Evolutionary conservation across 2,113 vertebrate species (phyloP), one percentile per base, ranked within the genome.

Genomic region (Cacatua alba): DNA sequence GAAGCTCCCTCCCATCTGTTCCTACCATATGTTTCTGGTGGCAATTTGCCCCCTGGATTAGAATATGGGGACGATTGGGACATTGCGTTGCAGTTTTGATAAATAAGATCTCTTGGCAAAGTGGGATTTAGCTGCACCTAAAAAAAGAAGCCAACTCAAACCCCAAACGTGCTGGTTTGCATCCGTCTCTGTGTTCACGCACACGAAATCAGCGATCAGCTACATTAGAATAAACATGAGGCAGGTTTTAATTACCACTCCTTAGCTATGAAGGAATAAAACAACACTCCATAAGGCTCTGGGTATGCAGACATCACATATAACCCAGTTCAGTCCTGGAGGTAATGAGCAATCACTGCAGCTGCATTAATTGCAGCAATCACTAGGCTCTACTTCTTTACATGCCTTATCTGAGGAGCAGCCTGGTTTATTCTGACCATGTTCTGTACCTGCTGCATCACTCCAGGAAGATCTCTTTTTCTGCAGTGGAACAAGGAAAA

Each of bases 1-100:
- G 91, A 92, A 91, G 71, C 67, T 94, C 65, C 74, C 82, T 83
- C 82, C 82, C 90, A 92, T 94, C 94, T 90, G 90, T 85, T 91
- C 75, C 33, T 51, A 20, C 90, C 94, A 18, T 94, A 90, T 93
- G 90, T 44, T 91, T 82, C 25, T 44, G 77, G 13, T 46, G 57
- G 43, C 70, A 86, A 25, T 82, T 96, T 64, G 28, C 81, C 82
- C 68, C 7, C 64, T 81, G 92, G 68, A 29, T 55, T 70, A 31
- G 53, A 55, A 44, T 2, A 13, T 37, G 51, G 49, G 35, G 46
- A 57, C 13, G 53, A 14, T 8, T 67, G 77, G 60, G 60, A 43
- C 11, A 15, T 24, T 7, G 20, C 21, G 10, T 5, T 41, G 55
- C n/a, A 53, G 23, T 39, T 24, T 5, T 14, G 18, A 51, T 39